Evolutionary conservation across 2,113 vertebrate species (phyloP), one percentile per base, ranked within the genome.

Genomic region (Anhinga rufa): DNA sequence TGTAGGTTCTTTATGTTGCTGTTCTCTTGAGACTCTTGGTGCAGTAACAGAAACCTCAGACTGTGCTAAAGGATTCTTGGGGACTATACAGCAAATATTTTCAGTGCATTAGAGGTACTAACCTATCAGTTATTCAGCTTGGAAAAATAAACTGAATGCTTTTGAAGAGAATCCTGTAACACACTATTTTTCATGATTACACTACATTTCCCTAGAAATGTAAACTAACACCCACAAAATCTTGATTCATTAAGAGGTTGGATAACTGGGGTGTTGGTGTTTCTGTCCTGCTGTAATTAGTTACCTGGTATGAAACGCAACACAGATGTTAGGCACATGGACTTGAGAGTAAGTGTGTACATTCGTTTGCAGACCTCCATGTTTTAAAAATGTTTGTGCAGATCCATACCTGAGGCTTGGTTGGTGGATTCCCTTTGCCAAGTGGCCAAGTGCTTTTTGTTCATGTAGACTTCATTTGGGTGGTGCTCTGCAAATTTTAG

Each of bases 111-210:
- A 74, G 28, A 32, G 21, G 3, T 61, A 44, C 32, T 62, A 75
- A 68, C 19, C 17, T 70, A 17, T 88, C 14, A 17, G 28, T 68
- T 91, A 42, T 52, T 94, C 25, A 69, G 15, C 48, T 68, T 75
- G 55, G 75, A 64, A 69, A 76, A 78, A 40, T 42, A 85, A 88
- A 54, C 40, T 12, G 34, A n/a, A 19, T 75, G 54, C 51, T 81
- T 88, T 77, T 44, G 80, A 74, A 90, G 36, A 77, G 51, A 68
- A 38, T 70, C 36, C 28, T 82, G 20, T 76, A 69, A 55, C 6
- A 18, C 2, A 0, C 28, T 34, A 0, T 36, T 72, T 86, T 88
- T 74, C 34, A 36, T 16, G 1, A 76, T n/a, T 54, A 26, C 13
- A 4, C 7, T 81, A 46, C 21, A 18, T 81, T 84, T 91, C 51